Evolutionary conservation across 2,797 vertebrate species (phyloP).

Genomic region (Xenentodon cancila): DNA sequence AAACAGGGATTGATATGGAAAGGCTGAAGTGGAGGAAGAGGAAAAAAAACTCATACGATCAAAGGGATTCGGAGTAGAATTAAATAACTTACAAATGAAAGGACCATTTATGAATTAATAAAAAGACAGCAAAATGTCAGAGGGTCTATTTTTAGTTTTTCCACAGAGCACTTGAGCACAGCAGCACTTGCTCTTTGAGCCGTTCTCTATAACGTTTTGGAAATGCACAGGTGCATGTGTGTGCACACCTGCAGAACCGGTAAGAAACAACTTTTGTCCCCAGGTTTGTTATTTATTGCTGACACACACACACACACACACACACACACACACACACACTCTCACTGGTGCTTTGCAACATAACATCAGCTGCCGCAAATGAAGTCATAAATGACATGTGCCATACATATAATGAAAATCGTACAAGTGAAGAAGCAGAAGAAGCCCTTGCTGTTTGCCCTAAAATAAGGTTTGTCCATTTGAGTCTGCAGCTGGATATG

Average conservation of each 20-base stretch:
- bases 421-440: constrained; percentile 25
- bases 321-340: constrained; percentile 5
- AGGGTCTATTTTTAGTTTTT: constrained; percentile 26
- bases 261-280: neutral
- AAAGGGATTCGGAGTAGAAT: no score
- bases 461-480: constrained; percentile 49
- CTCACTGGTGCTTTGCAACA: constrained; percentile 9
- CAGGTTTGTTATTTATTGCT: constrained; percentile 6
- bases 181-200: neutral
- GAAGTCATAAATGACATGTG: constrained; percentile 30
- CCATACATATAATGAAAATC: constrained; percentile 47
- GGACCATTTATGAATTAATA: constrained; percentile 59
- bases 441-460: constrained; percentile 44
- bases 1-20: constrained; percentile 50
- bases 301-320: constrained; percentile 6
- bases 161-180: constrained; percentile 10
- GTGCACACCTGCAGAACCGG: neutral
- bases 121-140: constrained; percentile 47
- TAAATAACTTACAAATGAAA: no score
- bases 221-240: constrained; percentile 17
- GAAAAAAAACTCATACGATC: constrained; percentile 22
- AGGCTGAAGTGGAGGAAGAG: constrained; percentile 18
- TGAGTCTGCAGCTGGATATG: constrained; percentile 33
- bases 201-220: constrained; percentile 10
- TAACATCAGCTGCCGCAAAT: constrained; percentile 32